These are phyloP conservation scores for Ischnus inquisitorius DNA, from an alignment of 2,888 invertebrate genomes.

Conservation along the genomic window DNA sequence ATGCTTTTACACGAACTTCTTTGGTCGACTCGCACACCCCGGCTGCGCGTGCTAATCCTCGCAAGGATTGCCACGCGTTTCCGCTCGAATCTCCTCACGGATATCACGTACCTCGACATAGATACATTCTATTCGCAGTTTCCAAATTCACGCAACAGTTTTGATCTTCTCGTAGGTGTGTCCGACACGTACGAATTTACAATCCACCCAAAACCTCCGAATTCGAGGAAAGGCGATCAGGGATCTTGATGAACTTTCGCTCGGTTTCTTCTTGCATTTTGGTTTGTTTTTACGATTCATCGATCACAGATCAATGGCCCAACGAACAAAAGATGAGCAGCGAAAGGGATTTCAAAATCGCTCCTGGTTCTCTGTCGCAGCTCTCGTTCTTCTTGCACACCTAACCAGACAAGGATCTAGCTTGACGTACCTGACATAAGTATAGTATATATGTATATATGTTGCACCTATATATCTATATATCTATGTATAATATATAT, in stretches of 20 bases:
- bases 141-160: constrained; percentile 34
- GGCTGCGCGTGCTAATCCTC: constrained; percentile 70
- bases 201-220: neutral
- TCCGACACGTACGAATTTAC: constrained; percentile 57
- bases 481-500: neutral
- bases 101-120: constrained; percentile 42
- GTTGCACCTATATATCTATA: neutral
- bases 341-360: constrained; percentile 13
- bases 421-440: constrained; percentile 34
- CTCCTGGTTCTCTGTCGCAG: constrained; percentile 15
- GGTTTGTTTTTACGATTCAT: neutral
- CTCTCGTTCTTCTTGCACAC: constrained; percentile 16
- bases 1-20: neutral
- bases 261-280: too few relatives aligned
- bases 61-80: constrained; percentile 69
- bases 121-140: constrained; percentile 12
- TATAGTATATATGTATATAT: constrained; percentile 21
- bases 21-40: constrained; percentile 4
- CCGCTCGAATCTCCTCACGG: constrained; percentile 37
- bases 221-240: neutral
- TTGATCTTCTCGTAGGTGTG: constrained; percentile 47
- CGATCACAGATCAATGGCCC: constrained; percentile 19
- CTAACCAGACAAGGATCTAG: constrained; percentile 58
- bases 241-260: neutral
- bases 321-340: constrained; percentile 14